Evolutionary conservation across 2,113 vertebrate species (phyloP).

Genomic region (Dicerorhinus sumatrensis): DNA sequence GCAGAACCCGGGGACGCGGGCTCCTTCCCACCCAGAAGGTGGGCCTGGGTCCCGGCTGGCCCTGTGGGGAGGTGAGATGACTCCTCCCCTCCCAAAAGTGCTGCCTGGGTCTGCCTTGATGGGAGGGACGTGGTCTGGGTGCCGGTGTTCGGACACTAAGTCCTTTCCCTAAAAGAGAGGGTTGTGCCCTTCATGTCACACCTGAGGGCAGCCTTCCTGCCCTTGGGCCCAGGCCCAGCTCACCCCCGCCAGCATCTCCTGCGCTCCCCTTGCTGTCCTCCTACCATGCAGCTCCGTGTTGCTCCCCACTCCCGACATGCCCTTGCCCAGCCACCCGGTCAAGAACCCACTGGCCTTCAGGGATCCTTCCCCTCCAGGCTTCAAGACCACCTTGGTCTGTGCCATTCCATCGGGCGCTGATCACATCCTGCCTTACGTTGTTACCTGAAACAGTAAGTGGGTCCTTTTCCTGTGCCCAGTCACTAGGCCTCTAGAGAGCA

Average conservation of each 20-base stretch:
- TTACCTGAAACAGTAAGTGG: background rate
- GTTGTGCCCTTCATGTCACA: background rate
- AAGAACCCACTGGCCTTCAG: rapidly evolving
- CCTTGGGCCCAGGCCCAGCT: background rate
- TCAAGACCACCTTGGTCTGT: background rate
- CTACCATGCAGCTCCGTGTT: background rate
- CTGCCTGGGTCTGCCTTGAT: too few species aligned
- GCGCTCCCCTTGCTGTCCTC: background rate
- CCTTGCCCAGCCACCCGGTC: background rate
- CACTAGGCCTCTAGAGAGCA: background rate
- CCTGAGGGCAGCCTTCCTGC: background rate
- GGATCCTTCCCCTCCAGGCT: background rate
- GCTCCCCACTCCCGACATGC: background rate
- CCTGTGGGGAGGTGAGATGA: background rate
- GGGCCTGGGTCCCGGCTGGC: background rate
- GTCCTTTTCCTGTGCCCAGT: background rate
- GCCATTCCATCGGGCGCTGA: background rate
- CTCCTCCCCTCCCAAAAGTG: background rate
- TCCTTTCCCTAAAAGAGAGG: background rate
- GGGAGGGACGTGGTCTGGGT: background rate
- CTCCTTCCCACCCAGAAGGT: too few species aligned
- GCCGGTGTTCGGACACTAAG: background rate
- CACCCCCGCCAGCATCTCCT: background rate
- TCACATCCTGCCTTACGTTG: background rate
- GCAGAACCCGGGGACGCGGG: background rate